Conservation (phyloP, 2,113 vertebrate genomes). For the Muntiacus reevesi region DNA sequence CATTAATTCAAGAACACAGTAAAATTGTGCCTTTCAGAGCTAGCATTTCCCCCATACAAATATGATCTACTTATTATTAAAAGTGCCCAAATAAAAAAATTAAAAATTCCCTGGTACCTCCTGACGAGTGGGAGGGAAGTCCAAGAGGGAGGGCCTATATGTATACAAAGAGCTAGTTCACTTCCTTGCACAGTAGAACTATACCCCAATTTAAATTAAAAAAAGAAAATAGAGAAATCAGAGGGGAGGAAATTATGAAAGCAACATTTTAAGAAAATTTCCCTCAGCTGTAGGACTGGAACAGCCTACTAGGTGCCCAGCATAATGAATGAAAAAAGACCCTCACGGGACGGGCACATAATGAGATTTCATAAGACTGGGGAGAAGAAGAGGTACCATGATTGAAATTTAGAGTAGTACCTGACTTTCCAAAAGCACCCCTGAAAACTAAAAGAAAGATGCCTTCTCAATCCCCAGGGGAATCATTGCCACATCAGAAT, state of each 20-base stretch:
- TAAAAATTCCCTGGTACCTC: not conserved
- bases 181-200: not conserved
- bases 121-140: not conserved
- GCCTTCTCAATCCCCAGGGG: not conserved
- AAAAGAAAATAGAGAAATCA: not conserved
- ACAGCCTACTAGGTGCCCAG: not conserved
- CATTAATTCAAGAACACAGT: not conserved
- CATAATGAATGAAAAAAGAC: not conserved
- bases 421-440: not conserved
- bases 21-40: not conserved
- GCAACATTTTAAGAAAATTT: not conserved
- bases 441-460: not conserved
- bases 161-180: not conserved
- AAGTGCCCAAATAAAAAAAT: not conserved
- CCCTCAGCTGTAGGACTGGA: not conserved
- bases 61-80: not conserved
- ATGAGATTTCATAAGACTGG: not conserved
- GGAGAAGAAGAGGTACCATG: not conserved
- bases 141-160: not conserved
- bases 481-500: not conserved
- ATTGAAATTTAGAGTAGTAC: not conserved
- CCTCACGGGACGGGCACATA: not conserved
- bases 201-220: not conserved
- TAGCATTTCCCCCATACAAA: not conserved
- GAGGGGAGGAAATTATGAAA: not conserved